Evolutionary conservation across 2,113 vertebrate genomes (phyloP), one percentile per base, ranked within the genome.

Genomic region (Cololabis saira): DNA sequence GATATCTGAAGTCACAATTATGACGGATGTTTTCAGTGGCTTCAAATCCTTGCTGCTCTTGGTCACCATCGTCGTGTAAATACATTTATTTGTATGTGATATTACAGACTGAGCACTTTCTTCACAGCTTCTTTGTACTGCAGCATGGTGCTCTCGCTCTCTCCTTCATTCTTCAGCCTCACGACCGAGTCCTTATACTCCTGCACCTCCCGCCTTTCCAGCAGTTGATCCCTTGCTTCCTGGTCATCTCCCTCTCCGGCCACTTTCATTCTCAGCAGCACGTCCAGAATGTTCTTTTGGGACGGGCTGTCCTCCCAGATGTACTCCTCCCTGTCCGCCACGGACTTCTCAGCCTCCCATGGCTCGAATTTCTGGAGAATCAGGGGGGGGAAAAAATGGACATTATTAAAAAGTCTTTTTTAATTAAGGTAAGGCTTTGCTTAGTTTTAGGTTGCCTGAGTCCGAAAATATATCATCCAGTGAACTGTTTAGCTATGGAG

Each of bases 251-350:
- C 93, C 1, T 88, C 86, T 0, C 89, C 90, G 0, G 87, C 77
- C 2, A 77, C 71, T 72, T 84, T 90, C 64, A 95, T 95, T 42
- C 67, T 92, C 2, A 90, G 65, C 10, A 99, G 82, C 0, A 91
- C 92, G 37, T 94, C 87, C 67, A 98, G 24, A 24, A 92, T 58
- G 12, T 92, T 98, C 75, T 82, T 94, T 76, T 98, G 93, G 33
- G 96, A 99, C 0, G 77, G 12, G 68, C 96, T 98, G 0, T 93
- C 94, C 78, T 97, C 93, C 98, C 97, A 98, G 40, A 90, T 49
- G 37, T 95, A 99, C 37, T 99, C 95, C 51, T 98, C 95, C 95
- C 96, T 96, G 91, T 99, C 98, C 12, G 91, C 94, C 45, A 92
- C 93, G 0, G 94, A 92, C 91, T 95, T 98, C 21, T 93, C 92